Percentiles rank a stretch among this genome's conserved stretches.
Conservation (phyloP, 2,797 vertebrate species). For the Philypnodon macrostomus region DNA sequence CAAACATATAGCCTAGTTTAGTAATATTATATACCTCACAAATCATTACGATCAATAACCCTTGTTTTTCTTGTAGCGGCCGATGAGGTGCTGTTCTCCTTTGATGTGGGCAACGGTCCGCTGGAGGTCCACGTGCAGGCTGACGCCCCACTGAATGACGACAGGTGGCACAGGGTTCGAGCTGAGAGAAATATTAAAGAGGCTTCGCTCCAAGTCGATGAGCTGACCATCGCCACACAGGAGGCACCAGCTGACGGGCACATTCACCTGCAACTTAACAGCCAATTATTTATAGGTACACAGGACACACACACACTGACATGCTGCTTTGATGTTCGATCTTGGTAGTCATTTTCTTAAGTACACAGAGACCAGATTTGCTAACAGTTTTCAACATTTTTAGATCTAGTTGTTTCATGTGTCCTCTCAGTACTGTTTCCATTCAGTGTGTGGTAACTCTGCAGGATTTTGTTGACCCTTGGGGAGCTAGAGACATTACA, state of each 20-base stretch:
- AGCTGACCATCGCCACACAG: constrained; percentile 71
- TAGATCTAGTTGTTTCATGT: neutral
- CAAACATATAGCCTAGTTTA: too few species aligned
- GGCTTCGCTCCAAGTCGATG: constrained; percentile 85
- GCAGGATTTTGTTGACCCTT: neutral
- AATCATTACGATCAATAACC: too few species aligned
- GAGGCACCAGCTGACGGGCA: constrained; percentile 85
- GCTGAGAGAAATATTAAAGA: constrained; percentile 91
- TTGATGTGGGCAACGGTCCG: constrained; percentile 93
- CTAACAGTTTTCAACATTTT: neutral
- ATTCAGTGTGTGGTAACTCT: neutral
- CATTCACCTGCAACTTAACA: constrained; percentile 90
- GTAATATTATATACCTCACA: too few species aligned
- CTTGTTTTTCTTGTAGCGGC: constrained; percentile 74
- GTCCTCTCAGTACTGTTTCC: neutral
- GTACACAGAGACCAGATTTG: neutral
- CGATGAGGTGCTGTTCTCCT: constrained; percentile 86
- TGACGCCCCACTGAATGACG: constrained; percentile 78
- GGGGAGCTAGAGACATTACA: constrained; percentile 10
- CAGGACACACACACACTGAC: neutral
- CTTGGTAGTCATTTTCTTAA: neutral
- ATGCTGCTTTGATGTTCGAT: neutral
- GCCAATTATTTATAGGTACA: constrained; percentile 92
- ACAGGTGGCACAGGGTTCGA: constrained; percentile 88
- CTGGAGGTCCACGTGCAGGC: constrained; percentile 80